Evolutionary conservation across 2,888 invertebrate genomes (phyloP), one percentile per base, ranked within the genome.

Genomic region (Norana najaformis): DNA sequence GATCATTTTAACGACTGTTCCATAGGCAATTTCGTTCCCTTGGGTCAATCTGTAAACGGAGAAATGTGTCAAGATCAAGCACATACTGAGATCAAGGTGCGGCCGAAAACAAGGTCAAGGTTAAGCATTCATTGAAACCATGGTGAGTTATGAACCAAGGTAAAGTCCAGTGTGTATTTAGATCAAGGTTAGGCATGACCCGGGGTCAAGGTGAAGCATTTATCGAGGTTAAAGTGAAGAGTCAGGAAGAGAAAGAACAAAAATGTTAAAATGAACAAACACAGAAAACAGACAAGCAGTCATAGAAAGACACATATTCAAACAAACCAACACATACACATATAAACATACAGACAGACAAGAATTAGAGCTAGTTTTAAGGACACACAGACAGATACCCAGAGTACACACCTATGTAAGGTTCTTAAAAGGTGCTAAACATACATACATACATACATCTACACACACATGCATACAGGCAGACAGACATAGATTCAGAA

Each of bases 21-120:
- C 91, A 91, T 94, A 95, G 16, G 91, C 89, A 23, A 94, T 92
- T 41, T 91, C 91, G 36, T 93, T 93, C 47, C 92, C 91, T 20
- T 91, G 90, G 35, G 53, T 23, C 20, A 90, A 88, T 88, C 41
- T 90, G n/a, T 23, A 53, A 90, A 90, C 13, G 39, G n/a, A n/a
- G n/a, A 69, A 11, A 69, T 69, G 11, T n/a, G 69, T n/a, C 30
- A n/a, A n/a, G 30, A 13, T 69, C 69, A 69, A 69, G 11, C 69
- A n/a, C n/a, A 30, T 23, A 69, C n/a, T 69, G 69, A 69, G 69
- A n/a, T 69, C 8, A n/a, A 69, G 11, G 8, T 69, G 69, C 30
- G 8, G 30, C 30, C 11, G 69, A 5, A n/a, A 69, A 1, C n/a
- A n/a, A n/a, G 69, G 69, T 47, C 47, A 23, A 23, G 23, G 47